Conservation (phyloP, 2,888 invertebrate genomes). For the Lasius fuliginosus region DNA sequence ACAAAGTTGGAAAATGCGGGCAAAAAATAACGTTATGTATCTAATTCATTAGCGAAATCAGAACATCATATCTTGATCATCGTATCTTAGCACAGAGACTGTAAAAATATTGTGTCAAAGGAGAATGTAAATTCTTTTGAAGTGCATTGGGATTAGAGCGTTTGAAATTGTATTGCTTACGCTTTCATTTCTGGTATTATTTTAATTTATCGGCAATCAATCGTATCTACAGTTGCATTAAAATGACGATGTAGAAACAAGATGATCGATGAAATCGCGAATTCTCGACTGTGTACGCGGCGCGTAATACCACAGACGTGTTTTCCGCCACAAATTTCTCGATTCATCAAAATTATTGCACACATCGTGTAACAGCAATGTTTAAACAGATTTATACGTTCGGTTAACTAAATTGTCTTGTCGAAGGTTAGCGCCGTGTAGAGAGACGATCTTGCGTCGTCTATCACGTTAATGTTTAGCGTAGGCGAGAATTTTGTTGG, state of each 20-base stretch:
- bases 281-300: background rate
- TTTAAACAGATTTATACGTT: constrained; percentile 16
- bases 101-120: background rate
- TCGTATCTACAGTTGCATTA: background rate
- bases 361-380: constrained; percentile 1
- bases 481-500: background rate
- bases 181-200: background rate
- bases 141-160: background rate
- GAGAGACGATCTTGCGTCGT: constrained; percentile 37
- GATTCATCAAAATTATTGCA: background rate
- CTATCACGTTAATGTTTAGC: background rate
- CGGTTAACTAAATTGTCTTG: constrained; percentile 14
- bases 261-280: background rate
- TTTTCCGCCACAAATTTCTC: background rate
- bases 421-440: background rate
- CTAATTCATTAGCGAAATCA: background rate
- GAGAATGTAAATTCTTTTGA: background rate
- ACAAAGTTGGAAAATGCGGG: background rate
- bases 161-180: background rate
- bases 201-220: background rate
- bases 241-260: background rate
- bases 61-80: background rate
- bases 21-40: background rate
- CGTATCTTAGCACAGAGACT: background rate
- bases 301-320: too few species aligned